phyloP scores from a whole-genome alignment of 2,888 invertebrate species.

The Phorcus lineatus region DNA sequence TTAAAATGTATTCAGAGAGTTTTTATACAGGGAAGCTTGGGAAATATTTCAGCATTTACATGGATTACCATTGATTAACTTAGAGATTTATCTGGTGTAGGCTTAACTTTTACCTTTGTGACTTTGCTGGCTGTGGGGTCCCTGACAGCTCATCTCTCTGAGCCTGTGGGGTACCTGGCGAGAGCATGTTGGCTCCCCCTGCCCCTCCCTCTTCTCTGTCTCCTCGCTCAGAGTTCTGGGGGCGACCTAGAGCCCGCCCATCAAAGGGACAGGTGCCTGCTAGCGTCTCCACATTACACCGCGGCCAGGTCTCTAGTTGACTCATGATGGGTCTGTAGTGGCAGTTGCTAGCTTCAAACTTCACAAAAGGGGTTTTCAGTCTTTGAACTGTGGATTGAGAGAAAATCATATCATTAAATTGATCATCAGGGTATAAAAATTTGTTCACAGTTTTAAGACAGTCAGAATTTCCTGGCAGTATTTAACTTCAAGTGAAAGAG shows the following conservation, averaged over 20 bases:
- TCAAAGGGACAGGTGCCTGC: conserved; percentile 69
- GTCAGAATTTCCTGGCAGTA: neutral
- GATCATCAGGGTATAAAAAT: neutral
- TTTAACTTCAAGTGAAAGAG: too few relatives aligned
- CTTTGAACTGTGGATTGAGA: conserved; percentile 51
- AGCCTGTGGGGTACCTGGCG: conserved; percentile 11
- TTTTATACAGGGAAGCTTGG: too few relatives aligned
- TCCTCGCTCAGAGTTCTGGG: conserved; percentile 25
- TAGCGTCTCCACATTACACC: conserved; percentile 58
- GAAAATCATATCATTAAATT: neutral
- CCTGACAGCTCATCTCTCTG: conserved; percentile 6
- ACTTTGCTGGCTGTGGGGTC: neutral
- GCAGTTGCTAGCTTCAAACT: conserved; percentile 61
- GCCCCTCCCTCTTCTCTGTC: conserved; percentile 29
- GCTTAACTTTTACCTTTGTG: conserved; percentile 3
- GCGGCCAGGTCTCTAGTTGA: conserved; percentile 63
- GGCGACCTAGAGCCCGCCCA: conserved; percentile 40
- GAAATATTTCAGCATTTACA: too few relatives aligned
- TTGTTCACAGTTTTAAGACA: neutral
- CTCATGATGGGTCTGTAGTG: conserved; percentile 60
- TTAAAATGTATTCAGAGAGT: too few relatives aligned
- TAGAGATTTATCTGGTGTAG: too few relatives aligned
- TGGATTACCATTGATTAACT: too few relatives aligned
- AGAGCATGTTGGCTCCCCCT: neutral
- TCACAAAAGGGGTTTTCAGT: conserved; percentile 61